phyloP scores from a whole-genome alignment of 2,113 vertebrate species.

The Neolamprologus toae region DNA sequence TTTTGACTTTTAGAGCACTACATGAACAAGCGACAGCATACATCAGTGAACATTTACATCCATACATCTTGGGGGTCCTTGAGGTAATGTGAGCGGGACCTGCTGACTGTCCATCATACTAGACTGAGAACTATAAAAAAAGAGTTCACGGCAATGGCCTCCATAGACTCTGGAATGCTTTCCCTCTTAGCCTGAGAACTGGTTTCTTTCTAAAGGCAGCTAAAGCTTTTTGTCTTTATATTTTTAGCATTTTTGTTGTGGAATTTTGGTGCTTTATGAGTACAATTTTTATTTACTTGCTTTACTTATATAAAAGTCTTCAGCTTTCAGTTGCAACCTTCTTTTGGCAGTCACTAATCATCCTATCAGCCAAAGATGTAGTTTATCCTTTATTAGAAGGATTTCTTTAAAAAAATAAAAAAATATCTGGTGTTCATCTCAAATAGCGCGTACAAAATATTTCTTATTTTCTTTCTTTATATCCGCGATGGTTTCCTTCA shows the following conservation, averaged over 20 bases:
- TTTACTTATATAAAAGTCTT: background rate
- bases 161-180: background rate
- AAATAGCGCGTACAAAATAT: background rate
- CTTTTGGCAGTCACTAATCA: background rate
- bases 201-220: background rate
- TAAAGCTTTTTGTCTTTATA: background rate
- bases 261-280: background rate
- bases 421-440: background rate
- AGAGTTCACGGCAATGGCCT: background rate
- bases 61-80: background rate
- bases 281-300: background rate
- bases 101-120: background rate
- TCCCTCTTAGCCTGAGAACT: background rate
- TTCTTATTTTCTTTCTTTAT: background rate
- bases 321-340: background rate
- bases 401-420: background rate
- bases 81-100: accelerated
- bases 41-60: background rate
- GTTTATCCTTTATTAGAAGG: background rate
- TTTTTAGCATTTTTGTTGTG: background rate
- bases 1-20: background rate
- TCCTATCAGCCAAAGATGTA: background rate
- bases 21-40: background rate
- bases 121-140: background rate
- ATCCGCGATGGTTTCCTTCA: accelerated